Conservation (phyloP, 2,888 invertebrate species). For the Folsomia manolachei region DNA sequence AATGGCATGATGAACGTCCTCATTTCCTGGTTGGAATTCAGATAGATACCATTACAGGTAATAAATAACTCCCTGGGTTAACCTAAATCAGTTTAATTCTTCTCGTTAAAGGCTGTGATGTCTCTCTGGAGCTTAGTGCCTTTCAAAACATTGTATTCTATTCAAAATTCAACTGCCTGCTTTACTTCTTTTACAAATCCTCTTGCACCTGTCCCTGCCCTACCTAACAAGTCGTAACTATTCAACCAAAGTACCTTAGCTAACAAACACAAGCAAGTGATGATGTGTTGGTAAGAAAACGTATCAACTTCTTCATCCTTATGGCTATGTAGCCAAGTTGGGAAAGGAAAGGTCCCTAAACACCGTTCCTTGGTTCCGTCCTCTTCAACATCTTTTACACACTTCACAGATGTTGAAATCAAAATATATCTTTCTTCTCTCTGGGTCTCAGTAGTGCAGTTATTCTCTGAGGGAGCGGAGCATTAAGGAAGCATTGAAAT, state of each 20-base stretch:
- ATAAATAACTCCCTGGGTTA: constrained; percentile 6
- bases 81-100: constrained; percentile 5
- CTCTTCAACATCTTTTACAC: neutral
- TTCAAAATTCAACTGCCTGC: neutral
- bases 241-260: too few relatives aligned
- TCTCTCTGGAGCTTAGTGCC: constrained; percentile 6
- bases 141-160: constrained; percentile 7
- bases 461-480: too few relatives aligned
- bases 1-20: neutral
- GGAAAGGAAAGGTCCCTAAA: neutral
- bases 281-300: neutral
- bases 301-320: neutral
- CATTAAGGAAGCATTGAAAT: too few relatives aligned
- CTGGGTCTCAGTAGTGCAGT: neutral
- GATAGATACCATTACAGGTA: neutral
- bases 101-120: constrained; percentile 4
- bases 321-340: too few relatives aligned
- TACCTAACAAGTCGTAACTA: too few relatives aligned
- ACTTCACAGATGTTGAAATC: constrained; percentile 1
- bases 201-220: constrained; percentile 7
- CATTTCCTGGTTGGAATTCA: constrained; percentile 3
- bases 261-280: too few relatives aligned
- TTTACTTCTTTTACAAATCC: neutral
- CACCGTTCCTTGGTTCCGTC: neutral
- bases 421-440: neutral